Percentiles rank a stretch among this genome's conserved stretches.
These are phyloP conservation scores for Cremastinae sp. DNA, from an alignment of 2,888 invertebrate genomes.

Conservation along the genomic window DNA sequence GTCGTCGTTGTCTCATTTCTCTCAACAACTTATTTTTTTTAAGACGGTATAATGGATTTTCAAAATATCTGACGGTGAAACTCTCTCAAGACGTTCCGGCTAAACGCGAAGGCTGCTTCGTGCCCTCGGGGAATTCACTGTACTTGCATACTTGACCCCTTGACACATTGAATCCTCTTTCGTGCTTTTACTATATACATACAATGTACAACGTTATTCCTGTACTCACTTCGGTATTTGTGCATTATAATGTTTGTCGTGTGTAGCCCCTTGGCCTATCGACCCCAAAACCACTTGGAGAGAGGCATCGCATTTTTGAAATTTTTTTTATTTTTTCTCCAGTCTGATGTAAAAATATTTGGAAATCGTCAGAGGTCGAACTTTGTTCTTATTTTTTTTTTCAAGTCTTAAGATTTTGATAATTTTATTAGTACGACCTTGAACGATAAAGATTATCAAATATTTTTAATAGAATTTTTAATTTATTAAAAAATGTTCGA, in stretches of 20 bases:
- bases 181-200: too few species aligned
- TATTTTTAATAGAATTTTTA: too few species aligned
- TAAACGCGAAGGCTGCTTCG: constrained; percentile 10
- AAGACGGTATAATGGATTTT: not conserved
- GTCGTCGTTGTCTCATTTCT: too few species aligned
- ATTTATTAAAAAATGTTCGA: too few species aligned
- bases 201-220: not conserved
- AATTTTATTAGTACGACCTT: too few species aligned
- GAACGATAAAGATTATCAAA: too few species aligned
- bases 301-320: constrained; percentile 45
- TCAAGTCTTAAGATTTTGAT: too few species aligned
- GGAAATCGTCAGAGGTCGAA: too few species aligned
- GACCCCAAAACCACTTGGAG: constrained; percentile 50
- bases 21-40: too few species aligned
- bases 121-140: constrained; percentile 38
- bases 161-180: constrained; percentile 48
- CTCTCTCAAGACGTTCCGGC: too few species aligned
- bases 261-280: constrained; percentile 43
- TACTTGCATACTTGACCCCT: constrained; percentile 38
- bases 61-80: constrained; percentile 17
- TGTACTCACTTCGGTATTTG: not conserved
- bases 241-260: constrained; percentile 5
- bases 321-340: constrained; percentile 2
- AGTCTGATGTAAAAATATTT: too few species aligned
- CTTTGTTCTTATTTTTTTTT: too few species aligned